Evolutionary conservation across 2,797 vertebrate genomes (phyloP), one percentile per base, ranked within the genome.

Genomic region (Urophycis tenuis): DNA sequence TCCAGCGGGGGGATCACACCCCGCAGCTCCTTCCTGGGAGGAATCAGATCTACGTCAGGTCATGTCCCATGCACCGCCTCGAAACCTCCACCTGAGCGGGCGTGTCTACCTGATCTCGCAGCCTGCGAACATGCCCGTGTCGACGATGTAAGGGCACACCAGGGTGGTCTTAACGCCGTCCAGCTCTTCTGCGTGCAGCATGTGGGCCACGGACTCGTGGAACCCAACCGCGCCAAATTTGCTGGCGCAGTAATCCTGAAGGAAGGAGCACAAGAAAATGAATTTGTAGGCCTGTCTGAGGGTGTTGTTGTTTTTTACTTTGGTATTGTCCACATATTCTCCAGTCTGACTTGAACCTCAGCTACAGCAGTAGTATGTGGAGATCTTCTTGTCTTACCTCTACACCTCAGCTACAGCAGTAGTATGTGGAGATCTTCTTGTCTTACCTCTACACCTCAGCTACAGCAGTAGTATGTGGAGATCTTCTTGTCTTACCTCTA

Each of bases 221-320:
- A 93, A 93, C 34, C 93, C 91, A 2, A 93, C 92, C 0, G 89
- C 91, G 71, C 91, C 92, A 83, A 92, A 94, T 80, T 92, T 93
- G 82, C 92, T 92, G n/a, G 91, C 91, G 76, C 91, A 92, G 81
- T 93, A 94, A 79, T 91, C 92, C 92, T 94, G 78, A 3, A 75
- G 41, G n/a, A 29, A 67, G 29, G 12, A n/a, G 17, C n/a, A 60
- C 25, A 2, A 29, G 22, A 60, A 60, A 2, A 60, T 25, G 7
- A n/a, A 49, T 22, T 8, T 25, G 22, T 60, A 25, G 7, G 22
- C 25, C 60, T 67, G 3, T 67, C 29, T 67, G 10, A 25, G 60
- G 60, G 29, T 3, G 60, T 29, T 3, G 60, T 29, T 25, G 60
- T 67, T 67, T 29, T 12, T 67, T 29, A 67, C 3, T 29, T 29